Percentiles rank a stretch among this genome's conserved stretches.
These are phyloP conservation scores for Caenorhabditis parvicauda DNA, from an alignment of 2,888 invertebrate genomes.

Conservation along the genomic window DNA sequence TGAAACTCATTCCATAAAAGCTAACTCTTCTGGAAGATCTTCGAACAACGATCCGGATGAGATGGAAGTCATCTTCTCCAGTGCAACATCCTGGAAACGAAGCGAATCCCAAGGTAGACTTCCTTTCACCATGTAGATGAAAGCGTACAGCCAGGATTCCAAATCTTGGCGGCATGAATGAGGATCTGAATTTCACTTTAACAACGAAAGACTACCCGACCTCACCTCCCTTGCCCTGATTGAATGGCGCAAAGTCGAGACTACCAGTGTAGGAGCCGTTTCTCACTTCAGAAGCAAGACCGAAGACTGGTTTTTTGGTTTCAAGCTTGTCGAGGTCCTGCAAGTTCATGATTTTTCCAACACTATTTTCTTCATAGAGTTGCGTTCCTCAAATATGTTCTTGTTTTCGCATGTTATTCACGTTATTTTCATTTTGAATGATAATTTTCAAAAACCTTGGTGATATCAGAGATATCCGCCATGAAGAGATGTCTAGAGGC, in stretches of 20 bases:
- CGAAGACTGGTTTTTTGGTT: conserved; percentile 1
- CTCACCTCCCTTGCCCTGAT: conserved; percentile 11
- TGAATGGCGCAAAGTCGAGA: conserved; percentile 38
- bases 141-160: conserved; percentile 43
- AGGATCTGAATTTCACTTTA: neutral
- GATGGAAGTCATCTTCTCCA: conserved; percentile 11
- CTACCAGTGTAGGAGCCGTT: conserved; percentile 31
- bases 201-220: neutral
- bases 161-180: conserved; percentile 32
- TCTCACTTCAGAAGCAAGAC: too few relatives aligned
- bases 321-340: neutral
- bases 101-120: conserved; percentile 41
- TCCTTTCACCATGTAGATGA: conserved; percentile 35
- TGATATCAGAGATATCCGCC: conserved; percentile 41
- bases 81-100: conserved; percentile 14
- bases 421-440: neutral
- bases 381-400: neutral
- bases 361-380: too few relatives aligned
- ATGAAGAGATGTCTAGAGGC: conserved; percentile 49
- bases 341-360: too few relatives aligned
- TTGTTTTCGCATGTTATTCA: neutral
- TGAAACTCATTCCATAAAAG: neutral
- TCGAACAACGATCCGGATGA: conserved; percentile 9
- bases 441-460: conserved; percentile 15
- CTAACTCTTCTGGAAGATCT: conserved; percentile 18